phyloP scores from a whole-genome alignment of 2,113 vertebrate species.

The Grallaria varia region DNA sequence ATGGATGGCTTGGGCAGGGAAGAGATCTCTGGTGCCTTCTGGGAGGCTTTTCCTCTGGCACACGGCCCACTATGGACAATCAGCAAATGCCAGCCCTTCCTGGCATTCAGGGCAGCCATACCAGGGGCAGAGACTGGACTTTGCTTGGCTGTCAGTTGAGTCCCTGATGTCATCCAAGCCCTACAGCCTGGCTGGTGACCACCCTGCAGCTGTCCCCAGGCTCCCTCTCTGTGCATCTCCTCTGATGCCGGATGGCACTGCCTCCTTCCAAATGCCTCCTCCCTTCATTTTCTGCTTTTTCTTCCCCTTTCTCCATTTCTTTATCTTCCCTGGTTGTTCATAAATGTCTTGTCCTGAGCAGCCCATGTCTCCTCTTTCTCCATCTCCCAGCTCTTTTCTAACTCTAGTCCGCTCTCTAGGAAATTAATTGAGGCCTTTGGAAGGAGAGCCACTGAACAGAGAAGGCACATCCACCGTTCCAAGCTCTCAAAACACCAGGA shows the following conservation, averaged over 20 bases:
- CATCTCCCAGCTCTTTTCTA: not conserved
- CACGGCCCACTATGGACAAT: not conserved
- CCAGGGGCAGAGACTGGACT: not conserved
- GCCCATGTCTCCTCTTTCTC: not conserved
- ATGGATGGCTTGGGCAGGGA: not conserved
- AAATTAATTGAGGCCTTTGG: not conserved
- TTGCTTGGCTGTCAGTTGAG: not conserved
- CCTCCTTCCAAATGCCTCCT: not conserved
- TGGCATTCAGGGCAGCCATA: slow-evolving; percentile 25
- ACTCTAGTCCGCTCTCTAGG: not conserved
- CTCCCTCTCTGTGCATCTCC: not conserved
- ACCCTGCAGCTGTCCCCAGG: not conserved
- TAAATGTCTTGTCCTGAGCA: not conserved
- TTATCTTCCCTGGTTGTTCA: not conserved
- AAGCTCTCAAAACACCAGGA: not conserved
- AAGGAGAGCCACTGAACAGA: not conserved
- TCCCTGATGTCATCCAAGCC: slow-evolving; percentile 33
- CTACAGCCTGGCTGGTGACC: not conserved
- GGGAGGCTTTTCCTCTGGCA: not conserved
- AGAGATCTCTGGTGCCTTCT: not conserved
- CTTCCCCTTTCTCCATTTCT: not conserved
- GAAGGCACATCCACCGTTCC: not conserved
- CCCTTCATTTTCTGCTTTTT: not conserved
- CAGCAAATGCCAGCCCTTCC: not conserved
- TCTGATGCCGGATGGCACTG: not conserved